These are phyloP conservation scores for Gandaritis pyraliata DNA, from an alignment of 2,888 invertebrate genomes.

Conservation along the genomic window DNA sequence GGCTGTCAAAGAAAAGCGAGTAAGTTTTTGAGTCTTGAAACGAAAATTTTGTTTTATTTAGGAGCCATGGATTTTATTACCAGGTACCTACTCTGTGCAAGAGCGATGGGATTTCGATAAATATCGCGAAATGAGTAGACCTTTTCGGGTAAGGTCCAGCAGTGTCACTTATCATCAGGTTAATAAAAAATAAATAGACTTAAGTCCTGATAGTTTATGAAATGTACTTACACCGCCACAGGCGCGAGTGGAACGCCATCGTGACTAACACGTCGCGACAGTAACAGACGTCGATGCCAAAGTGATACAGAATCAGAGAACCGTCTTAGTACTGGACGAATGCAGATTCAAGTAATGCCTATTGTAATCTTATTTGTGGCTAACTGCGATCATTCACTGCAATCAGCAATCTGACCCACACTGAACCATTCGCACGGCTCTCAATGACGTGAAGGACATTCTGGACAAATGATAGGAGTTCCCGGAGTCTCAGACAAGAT, in stretches of 20 bases:
- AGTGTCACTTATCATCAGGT: too few species aligned
- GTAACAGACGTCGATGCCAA: slow-evolving; percentile 1
- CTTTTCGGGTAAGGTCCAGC: too few species aligned
- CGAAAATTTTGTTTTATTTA: too few species aligned
- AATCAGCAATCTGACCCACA: slow-evolving; percentile 1
- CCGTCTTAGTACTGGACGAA: slow-evolving; percentile 3
- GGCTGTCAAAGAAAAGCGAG: too few species aligned
- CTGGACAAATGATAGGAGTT: background rate
- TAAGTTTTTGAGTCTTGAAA: too few species aligned
- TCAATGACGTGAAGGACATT: background rate
- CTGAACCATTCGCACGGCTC: background rate
- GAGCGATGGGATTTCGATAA: too few species aligned
- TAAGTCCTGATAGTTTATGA: background rate
- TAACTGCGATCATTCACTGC: slow-evolving; percentile 12
- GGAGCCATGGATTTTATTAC: too few species aligned
- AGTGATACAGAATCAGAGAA: background rate
- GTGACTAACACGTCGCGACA: background rate
- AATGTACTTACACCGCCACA: background rate
- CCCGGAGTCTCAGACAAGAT: background rate
- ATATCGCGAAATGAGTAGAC: too few species aligned
- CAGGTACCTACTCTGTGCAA: too few species aligned
- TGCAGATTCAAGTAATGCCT: slow-evolving; percentile 13
- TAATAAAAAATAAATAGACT: too few species aligned
- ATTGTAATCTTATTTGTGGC: slow-evolving; percentile 11
- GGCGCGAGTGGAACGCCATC: slow-evolving; percentile 3